Base-by-base conservation (phyloP, 2,113 vertebrate genomes). In the Accipiter cooperii region DNA sequence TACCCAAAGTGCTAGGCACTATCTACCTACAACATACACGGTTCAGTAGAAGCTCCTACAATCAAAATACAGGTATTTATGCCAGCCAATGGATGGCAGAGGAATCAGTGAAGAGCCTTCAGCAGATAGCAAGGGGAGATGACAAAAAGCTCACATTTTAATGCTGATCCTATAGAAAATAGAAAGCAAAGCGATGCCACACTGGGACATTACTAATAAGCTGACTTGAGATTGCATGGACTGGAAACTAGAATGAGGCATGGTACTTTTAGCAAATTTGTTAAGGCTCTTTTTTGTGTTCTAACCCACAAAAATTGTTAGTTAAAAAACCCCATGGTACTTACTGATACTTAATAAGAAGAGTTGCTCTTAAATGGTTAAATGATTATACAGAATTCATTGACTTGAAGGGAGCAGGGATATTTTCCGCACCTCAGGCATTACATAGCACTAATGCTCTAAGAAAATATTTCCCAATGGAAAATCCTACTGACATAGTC, bases 391-490 rank as follows among this genome's bases (percentile, higher is more conserved):
- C 25, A 79, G 44, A 82, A 87, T 84, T 78, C 22, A 51, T 64
- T 28, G 36, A 75, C 51, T 77, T 68, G 51, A 81, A 85, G 21
- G 76, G 12, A 92, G 34, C 6, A 57, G 13, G 24, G 55, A 29
- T 84, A 44, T 90, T 91, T 96, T 96, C 84, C 33, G 65, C 64
- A 75, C 14, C 24, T 88, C 34, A n/a, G 49, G 28, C 21, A 46
- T 42, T 82, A 87, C 24, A 54, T 10, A 46, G 4, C 6, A 24
- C 28, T 96, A 49, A 38, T 52, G 26, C 8, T 76, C 77, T 86
- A 65, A 87, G 54, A 91, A 96, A 88, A 83, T 92, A 90, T 87
- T 96, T 97, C 85, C 64, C 36, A 89, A 26, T 83, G 60, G 44
- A 90, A 86, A 89, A 94, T 78, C 28, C 28, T 77, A 49, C 85